Evolutionary conservation across 2,888 invertebrate genomes (phyloP).

Genomic region (Thymelicus lineola): DNA sequence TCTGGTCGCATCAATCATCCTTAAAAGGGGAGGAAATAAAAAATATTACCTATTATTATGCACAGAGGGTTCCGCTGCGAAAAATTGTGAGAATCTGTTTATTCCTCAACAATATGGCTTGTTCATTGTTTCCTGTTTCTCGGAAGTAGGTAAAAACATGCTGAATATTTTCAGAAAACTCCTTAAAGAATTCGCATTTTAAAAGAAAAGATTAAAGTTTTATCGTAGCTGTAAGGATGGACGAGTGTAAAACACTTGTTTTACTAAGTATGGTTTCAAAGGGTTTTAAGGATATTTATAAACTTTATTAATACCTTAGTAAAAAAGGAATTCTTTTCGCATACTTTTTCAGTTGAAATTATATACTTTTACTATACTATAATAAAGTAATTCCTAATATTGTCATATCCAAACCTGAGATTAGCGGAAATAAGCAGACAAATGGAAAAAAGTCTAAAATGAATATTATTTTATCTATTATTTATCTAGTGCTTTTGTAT

Average conservation of each 20-base stretch:
- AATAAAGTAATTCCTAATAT: no score
- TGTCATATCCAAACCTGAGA: no score
- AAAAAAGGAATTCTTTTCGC: no score
- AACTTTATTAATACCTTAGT: no score
- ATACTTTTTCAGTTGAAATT: no score
- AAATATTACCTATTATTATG: constrained; percentile 14
- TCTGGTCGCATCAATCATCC: constrained; percentile 17
- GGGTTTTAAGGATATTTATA: background rate
- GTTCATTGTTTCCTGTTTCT: constrained; percentile 23
- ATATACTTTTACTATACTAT: no score
- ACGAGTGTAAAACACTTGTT: background rate
- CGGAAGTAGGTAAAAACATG: constrained; percentile 18
- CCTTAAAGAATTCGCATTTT: constrained; percentile 26
- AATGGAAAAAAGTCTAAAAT: no score
- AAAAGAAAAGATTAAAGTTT: constrained; percentile 25
- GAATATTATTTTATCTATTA: no score
- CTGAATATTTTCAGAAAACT: constrained; percentile 21
- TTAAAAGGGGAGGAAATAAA: constrained; percentile 11
- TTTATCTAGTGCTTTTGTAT: no score
- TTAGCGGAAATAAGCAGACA: no score
- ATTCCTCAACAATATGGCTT: constrained; percentile 11
- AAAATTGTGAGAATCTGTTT: constrained; percentile 19
- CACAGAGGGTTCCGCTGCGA: background rate
- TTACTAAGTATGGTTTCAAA: background rate
- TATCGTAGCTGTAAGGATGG: background rate